phyloP scores from a whole-genome alignment of 2,797 vertebrate species.

The Acrocephalus scirpaceus region DNA sequence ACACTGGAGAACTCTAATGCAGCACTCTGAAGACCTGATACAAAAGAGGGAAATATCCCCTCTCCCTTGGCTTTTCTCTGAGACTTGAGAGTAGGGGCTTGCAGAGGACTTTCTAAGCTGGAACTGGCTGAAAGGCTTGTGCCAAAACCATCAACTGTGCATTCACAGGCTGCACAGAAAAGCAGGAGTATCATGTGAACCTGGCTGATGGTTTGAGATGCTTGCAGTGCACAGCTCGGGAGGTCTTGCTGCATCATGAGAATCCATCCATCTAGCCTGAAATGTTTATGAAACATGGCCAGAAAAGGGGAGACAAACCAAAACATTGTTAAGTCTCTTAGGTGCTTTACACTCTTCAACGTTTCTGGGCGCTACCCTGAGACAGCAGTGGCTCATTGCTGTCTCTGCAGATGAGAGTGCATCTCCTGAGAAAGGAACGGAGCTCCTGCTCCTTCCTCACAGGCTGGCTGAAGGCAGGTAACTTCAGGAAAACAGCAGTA shows the following conservation, averaged over 20 bases:
- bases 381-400: not conserved
- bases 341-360: not conserved
- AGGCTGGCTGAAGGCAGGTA: not conserved
- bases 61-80: not conserved
- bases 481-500: not conserved
- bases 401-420: not conserved
- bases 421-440: accelerated
- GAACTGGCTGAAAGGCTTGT: not conserved
- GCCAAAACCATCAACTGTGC: not conserved
- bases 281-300: not conserved
- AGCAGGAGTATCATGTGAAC: not conserved
- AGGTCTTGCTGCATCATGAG: not conserved
- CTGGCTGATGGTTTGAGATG: not conserved
- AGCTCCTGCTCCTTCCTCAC: not conserved
- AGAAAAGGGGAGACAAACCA: not conserved
- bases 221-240: accelerated
- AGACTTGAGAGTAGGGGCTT: not conserved
- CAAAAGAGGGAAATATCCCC: not conserved
- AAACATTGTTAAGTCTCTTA: not conserved
- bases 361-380: accelerated
- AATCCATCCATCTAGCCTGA: not conserved
- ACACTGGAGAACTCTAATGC: not conserved
- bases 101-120: not conserved
- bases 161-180: not conserved
- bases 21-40: not conserved